Base-by-base conservation (phyloP, 2,888 invertebrate species). In the Danaus chrysippus region DNA sequence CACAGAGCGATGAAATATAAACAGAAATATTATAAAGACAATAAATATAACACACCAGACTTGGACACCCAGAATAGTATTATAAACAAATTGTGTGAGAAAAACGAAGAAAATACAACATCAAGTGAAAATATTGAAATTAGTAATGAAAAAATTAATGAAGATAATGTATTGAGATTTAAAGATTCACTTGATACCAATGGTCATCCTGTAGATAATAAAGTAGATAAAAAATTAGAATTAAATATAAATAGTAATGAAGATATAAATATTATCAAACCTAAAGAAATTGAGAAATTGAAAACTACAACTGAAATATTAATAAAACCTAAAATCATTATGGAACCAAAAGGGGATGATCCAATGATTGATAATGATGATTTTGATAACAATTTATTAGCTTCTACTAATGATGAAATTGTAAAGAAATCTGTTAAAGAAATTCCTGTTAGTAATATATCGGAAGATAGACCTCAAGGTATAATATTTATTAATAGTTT, bases 21-120 rank as follows among this genome's bases (percentile, higher is more conserved):
- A 77, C 78, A 83, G 67, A 89, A 87, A 70, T 90, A 88, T 74
- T 85, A 74, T 42, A 84, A 84, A 72, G 84, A 86, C 67, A 84
- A 83, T 65, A 75, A 77, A 43, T 83, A 75, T 67, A 77, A 76
- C 0, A 84, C 86, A 43, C 73, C 83, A n/a, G 87, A 87, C 67
- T 75, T 78, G 34, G 80, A 82, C 68, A 76, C 76, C 19, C 77
- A 80, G 64, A 81, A 85, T n/a, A 82, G 72, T 71, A 79, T 82
- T 67, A 54, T 10, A 1, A 49, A 49, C 17, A 17, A 49, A 43
- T 63, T 64, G 13, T 65, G 66, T 1, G 66, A 69, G 9, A 58
- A 62, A 9, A 64, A 65, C 3, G 10, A 3, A n/a, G 59, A 53
- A 12, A 53, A 43, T 19, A 19, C 12, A 71, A 42, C 12, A 34